Evolutionary conservation across 2,888 invertebrate genomes (phyloP).

Genomic region (Ichneumoninae sp.): DNA sequence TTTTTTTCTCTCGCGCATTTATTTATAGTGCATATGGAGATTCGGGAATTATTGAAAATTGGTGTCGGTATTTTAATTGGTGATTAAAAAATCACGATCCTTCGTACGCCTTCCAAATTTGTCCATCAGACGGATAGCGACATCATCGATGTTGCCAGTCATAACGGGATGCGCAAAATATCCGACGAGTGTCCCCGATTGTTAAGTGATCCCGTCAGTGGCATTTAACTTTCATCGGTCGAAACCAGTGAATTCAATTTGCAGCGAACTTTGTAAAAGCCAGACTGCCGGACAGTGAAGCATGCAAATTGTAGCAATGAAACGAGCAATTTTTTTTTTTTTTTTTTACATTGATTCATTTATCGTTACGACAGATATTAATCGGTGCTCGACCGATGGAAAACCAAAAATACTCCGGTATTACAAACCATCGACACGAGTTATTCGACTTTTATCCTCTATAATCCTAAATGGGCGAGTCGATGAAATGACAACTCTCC

Average conservation of each 20-base stretch:
- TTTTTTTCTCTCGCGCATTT: neutral
- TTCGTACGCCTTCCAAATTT: neutral
- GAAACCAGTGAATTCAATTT: slow-evolving; percentile 4
- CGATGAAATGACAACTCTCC: neutral
- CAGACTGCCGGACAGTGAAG: neutral
- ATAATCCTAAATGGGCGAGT: neutral
- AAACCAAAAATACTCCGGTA: neutral
- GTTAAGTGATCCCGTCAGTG: neutral
- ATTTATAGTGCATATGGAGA: neutral
- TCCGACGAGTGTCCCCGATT: neutral
- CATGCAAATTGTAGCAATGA: neutral
- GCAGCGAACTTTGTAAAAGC: neutral
- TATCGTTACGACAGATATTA: neutral
- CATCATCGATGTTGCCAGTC: neutral
- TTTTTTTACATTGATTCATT: neutral
- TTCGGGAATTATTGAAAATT: neutral
- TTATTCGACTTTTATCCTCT: neutral
- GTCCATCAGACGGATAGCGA: neutral
- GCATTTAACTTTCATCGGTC: neutral
- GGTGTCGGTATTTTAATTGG: neutral
- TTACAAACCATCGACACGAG: neutral
- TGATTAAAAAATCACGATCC: neutral
- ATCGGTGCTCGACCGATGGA: neutral
- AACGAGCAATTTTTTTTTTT: neutral
- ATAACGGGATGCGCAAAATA: neutral